phyloP scores from a whole-genome alignment of 2,113 vertebrate species.

The Gila orcuttii region DNA sequence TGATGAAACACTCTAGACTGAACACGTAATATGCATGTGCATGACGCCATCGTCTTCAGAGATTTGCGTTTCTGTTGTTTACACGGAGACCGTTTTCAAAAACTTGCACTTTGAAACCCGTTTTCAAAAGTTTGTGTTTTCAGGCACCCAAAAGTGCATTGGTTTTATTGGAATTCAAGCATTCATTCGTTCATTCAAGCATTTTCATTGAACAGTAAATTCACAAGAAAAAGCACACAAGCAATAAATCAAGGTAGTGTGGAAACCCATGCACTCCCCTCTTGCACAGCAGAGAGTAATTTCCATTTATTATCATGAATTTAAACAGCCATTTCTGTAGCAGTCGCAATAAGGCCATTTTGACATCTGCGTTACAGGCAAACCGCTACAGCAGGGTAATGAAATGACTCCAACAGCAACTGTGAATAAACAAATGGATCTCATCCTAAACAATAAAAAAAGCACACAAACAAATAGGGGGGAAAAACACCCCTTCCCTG shows the following conservation, averaged over 20 bases:
- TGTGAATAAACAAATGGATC: constrained; percentile 53
- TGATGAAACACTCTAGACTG: too few species aligned
- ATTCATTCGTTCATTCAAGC: too few species aligned
- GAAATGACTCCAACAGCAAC: constrained; percentile 58
- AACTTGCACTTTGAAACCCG: too few species aligned
- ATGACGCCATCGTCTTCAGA: too few species aligned
- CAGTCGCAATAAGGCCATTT: constrained; percentile 44
- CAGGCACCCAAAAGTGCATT: too few species aligned
- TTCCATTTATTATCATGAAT: constrained; percentile 48
- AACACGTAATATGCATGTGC: too few species aligned
- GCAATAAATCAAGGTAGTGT: constrained; percentile 35
- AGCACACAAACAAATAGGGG: constrained; percentile 65
- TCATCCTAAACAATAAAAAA: constrained; percentile 57
- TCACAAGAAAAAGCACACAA: constrained; percentile 15
- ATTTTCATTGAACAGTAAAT: background rate
- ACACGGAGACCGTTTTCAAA: too few species aligned
- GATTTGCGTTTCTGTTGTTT: too few species aligned
- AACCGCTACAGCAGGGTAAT: constrained; percentile 29
- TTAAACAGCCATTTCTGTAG: constrained; percentile 35
- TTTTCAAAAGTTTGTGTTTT: too few species aligned
- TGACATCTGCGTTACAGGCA: constrained; percentile 61
- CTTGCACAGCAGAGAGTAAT: background rate
- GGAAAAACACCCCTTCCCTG: constrained; percentile 57
- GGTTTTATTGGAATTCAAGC: too few species aligned
- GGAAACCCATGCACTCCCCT: background rate